Evolutionary conservation across 2,113 vertebrate species (phyloP).

Genomic region (Hiodon alosoides): DNA sequence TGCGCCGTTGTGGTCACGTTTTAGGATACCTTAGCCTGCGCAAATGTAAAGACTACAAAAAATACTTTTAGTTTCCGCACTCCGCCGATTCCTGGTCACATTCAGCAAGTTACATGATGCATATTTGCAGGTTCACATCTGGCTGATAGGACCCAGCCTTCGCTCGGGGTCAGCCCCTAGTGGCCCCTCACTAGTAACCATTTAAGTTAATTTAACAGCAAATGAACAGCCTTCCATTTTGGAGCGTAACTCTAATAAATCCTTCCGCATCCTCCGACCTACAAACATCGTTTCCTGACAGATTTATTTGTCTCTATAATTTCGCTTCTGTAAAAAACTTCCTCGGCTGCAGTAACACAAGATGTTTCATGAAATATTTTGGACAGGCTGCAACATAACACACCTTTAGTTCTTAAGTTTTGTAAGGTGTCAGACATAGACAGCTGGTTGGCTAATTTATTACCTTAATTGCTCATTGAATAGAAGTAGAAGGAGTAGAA

Average conservation of each 20-base stretch:
- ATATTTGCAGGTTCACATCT: too few species aligned
- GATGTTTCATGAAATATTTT: slow-evolving; percentile 3
- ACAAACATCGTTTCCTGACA: not conserved
- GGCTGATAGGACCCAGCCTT: not conserved
- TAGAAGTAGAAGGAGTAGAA: too few species aligned
- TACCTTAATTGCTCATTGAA: not conserved
- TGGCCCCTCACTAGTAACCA: not conserved
- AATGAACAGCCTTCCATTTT: not conserved
- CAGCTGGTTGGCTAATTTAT: too few species aligned
- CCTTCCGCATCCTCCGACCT: not conserved
- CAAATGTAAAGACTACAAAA: not conserved
- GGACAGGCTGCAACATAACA: not conserved
- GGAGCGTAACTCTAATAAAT: not conserved
- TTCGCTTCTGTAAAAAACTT: not conserved
- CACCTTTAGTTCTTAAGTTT: not conserved
- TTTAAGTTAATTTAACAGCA: not conserved
- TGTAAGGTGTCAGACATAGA: not conserved
- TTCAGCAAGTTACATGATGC: not conserved
- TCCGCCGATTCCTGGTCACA: not conserved
- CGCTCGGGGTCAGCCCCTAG: too few species aligned
- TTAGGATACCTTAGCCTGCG: not conserved
- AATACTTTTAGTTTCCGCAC: too few species aligned
- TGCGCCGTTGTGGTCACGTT: too few species aligned
- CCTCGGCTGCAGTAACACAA: not conserved
- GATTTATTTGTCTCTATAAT: slow-evolving; percentile 3